Conservation (phyloP, 2,113 vertebrate genomes). For the Petaurus breviceps region DNA sequence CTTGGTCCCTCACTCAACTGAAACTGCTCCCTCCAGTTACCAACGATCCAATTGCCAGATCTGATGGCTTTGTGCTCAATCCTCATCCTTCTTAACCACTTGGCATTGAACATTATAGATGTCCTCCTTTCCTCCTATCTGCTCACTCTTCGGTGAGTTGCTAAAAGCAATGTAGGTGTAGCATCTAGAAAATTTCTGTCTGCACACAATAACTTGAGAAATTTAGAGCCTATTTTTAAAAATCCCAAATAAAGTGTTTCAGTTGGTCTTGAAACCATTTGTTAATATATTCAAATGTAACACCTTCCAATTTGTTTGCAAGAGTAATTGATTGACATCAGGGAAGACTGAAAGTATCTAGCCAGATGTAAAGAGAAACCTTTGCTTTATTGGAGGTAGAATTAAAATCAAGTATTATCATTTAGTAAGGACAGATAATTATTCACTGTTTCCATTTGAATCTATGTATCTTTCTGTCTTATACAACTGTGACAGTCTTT, state of each 20-base stretch:
- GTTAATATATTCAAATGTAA: background rate
- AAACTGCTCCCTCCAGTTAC: background rate
- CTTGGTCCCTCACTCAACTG: background rate
- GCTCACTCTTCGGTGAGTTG: background rate
- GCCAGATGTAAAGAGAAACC: background rate
- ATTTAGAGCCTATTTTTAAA: background rate
- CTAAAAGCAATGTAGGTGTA: background rate
- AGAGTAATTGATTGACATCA: background rate
- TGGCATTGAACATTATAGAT: background rate
- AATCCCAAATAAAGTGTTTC: background rate
- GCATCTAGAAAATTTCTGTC: background rate
- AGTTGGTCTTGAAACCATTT: background rate
- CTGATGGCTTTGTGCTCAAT: background rate
- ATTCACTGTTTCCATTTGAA: background rate
- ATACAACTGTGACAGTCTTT: background rate
- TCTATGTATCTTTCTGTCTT: background rate
- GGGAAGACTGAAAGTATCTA: background rate
- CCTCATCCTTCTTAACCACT: background rate
- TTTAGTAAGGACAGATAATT: background rate
- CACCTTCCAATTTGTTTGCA: background rate
- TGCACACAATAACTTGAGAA: background rate
- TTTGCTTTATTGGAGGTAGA: background rate
- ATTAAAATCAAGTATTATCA: background rate
- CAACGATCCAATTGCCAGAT: background rate
- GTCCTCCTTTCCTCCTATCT: background rate